phyloP scores from a whole-genome alignment of 2,113 vertebrate species.

The Dromiciops gliroides region DNA sequence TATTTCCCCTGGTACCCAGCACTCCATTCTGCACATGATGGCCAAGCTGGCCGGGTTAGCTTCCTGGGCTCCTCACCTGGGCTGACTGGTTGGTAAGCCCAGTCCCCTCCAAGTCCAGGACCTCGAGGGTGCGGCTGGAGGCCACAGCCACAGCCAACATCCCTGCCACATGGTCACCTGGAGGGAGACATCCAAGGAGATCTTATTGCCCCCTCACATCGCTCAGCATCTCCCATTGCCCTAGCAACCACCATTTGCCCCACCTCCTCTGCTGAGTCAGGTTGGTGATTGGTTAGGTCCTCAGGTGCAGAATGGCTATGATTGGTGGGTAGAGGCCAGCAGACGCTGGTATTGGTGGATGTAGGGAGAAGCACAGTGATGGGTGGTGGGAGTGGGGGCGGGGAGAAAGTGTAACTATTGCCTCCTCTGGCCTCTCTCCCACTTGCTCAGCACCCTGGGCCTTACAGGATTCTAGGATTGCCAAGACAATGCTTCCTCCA shows the following conservation, averaged over 20 bases:
- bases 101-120: constrained; percentile 96
- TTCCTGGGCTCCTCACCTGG: constrained; percentile 85
- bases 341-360: neutral
- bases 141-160: constrained; percentile 97
- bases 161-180: constrained; percentile 95
- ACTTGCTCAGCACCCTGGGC: neutral
- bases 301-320: neutral
- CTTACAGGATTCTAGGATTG: neutral
- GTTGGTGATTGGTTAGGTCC: neutral
- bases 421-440: neutral
- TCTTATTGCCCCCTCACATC: neutral
- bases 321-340: neutral
- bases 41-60: no score
- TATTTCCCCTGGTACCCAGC: no score
- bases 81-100: constrained; percentile 96
- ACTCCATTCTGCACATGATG: no score
- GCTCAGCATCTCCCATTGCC: neutral
- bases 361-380: neutral
- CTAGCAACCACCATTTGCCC: neutral
- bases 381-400: no score
- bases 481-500: neutral
- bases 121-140: constrained; percentile 95
- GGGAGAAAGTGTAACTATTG: neutral
- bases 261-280: neutral
- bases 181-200: constrained; percentile 50